Conservation (phyloP, 2,797 vertebrate genomes). For the Miopithecus talapoin region DNA sequence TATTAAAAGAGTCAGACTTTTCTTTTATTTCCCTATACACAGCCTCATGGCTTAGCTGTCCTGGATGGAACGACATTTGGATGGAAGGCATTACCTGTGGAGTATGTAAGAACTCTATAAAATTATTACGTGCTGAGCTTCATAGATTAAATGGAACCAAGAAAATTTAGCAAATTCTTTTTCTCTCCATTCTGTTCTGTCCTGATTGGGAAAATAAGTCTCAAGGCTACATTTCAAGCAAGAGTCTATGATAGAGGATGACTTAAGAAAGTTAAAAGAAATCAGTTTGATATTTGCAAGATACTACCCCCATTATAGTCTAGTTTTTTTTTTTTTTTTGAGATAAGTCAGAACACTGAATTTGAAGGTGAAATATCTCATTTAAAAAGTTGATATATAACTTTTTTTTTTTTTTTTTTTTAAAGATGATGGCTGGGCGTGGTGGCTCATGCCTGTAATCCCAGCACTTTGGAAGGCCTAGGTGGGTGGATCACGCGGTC, state of each 20-base stretch:
- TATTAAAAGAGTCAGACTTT: neutral
- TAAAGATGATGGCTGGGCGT: neutral
- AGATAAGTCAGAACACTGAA: neutral
- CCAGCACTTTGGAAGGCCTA: too few species aligned
- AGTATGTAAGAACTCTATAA: neutral
- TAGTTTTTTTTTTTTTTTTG: neutral
- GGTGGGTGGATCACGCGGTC: too few species aligned
- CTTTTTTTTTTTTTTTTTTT: neutral
- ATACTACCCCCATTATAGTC: neutral
- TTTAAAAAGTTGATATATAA: slow-evolving; percentile 30
- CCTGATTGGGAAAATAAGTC: neutral
- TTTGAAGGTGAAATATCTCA: neutral
- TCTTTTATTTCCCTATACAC: neutral
- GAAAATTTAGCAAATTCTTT: slow-evolving; percentile 40
- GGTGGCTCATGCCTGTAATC: too few species aligned
- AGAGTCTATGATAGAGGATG: slow-evolving; percentile 8
- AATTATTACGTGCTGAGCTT: neutral
- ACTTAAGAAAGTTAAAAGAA: slow-evolving; percentile 44
- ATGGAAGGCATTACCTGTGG: neutral
- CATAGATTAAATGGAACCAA: neutral
- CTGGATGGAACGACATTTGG: neutral
- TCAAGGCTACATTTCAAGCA: neutral
- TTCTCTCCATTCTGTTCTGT: neutral
- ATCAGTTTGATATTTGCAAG: slow-evolving; percentile 45
- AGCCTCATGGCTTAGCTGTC: neutral